Evolutionary conservation across 2,797 vertebrate genomes (phyloP), one percentile per base, ranked within the genome.

Genomic region (Melanotaenia parkinsoni): DNA sequence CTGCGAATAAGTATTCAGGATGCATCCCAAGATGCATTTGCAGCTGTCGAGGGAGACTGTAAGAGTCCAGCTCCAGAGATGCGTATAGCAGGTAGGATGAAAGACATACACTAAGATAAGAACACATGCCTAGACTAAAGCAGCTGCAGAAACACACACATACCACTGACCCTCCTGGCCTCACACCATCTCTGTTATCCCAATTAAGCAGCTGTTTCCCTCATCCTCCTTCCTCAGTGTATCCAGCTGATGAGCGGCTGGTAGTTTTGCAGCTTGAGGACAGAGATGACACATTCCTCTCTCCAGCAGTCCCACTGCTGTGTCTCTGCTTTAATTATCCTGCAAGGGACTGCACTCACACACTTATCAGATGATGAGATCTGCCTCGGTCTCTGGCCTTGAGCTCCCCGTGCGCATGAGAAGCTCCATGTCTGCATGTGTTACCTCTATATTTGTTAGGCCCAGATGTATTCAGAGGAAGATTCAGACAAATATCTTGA

Each of bases 351-450:
- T 38, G 56, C 72, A 56, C 43, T 69, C 33, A 8, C 63, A 2
- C 35, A 37, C 69, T 86, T 88, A 88, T 91, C 86, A 90, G 88
- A 87, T 83, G 88, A 90, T 75, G 74, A 88, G 86, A 71, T 80
- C 73, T 56, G 80, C 72, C 79, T 71, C 37, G 6, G 33, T 75
- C 79, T 60, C 59, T 54, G 35, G 67, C 74, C 72, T 77, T 13
- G 60, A 81, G 70, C 73, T 26, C 53, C 58, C 1, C 60, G 14
- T 68, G 78, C 47, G 69, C 75, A 69, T 3, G 38, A 73, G 50
- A 61, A 33, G 54, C 51, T 77, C 20, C 22, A 0, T 47, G 40
- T 50, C 22, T 33, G 37, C 37, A 13, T 69, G 40, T 37, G 18
- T 45, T 24, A 1, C 32, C 40, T 66, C 35, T 85, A n/a, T 74